Evolutionary conservation across 2,113 vertebrate species (phyloP), one percentile per base, ranked within the genome.

Genomic region (Pitta sordida): DNA sequence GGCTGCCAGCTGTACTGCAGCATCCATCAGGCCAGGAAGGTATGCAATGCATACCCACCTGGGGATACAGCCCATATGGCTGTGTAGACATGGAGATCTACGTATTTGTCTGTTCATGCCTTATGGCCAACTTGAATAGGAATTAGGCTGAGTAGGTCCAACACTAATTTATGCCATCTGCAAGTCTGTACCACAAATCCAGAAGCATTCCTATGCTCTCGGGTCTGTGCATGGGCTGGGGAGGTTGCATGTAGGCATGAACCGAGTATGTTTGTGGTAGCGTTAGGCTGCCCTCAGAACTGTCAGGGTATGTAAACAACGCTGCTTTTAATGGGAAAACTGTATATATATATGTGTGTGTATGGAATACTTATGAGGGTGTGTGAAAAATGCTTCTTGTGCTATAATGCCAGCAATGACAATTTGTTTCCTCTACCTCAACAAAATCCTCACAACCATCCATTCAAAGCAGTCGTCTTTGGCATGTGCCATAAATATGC

Each of bases 361-460:
- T 30, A 13, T 17, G 58, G 75, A 88, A 93, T 93, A 56, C 29
- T 89, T 86, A 91, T 5, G 34, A 79, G 70, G 6, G 23, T 26
- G n/a, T 27, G 34, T 83, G 82, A 94, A 94, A 94, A 91, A 88
- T 80, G 59, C 36, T 94, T 92, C 63, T 83, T 86, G 59, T 48
- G 19, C 82, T 83, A 18, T 88, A 85, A 80, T 77, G 53, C 67
- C 70, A 88, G 71, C 41, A 63, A 46, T 52, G 87, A 71, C 48
- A 63, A 95, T 91, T 95, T 84, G 83, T 93, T 96, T 94, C 83
- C 79, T 88, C 62, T 83, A 49, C 81, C 78, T 79, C 71, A 83
- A 90, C 55, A 83, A 90, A 94, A 95, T 77, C 64, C 67, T 94
- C 59, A 36, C 55, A 83, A 39, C 48, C 43, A 80, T 91, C 59